Evolutionary conservation across 2,888 invertebrate genomes (phyloP).

Genomic region (Andrena chrysosceles): DNA sequence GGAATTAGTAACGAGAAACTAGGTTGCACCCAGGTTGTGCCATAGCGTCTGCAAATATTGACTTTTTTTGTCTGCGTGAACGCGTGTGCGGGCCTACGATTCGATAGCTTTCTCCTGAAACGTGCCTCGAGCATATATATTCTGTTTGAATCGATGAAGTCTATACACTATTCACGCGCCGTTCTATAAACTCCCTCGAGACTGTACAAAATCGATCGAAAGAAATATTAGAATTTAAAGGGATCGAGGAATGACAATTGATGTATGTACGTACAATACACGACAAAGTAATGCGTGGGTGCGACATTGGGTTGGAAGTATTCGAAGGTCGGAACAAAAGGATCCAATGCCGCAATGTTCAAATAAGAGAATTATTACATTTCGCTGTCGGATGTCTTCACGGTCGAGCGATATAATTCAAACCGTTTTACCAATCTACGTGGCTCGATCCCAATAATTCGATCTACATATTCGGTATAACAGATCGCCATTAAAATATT

Average conservation of each 20-base stretch:
- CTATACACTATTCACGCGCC: background rate
- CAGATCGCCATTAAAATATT: background rate
- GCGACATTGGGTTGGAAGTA: background rate
- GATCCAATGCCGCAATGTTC: slow-evolving; percentile 2
- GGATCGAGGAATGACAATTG: background rate
- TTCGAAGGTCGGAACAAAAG: slow-evolving; percentile 16
- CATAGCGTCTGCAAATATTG: slow-evolving; percentile 50
- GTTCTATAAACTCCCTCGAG: background rate
- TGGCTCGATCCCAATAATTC: slow-evolving; percentile 45
- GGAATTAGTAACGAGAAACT: slow-evolving; percentile 50
- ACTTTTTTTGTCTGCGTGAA: slow-evolving; percentile 31
- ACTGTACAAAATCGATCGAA: background rate
- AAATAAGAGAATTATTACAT: slow-evolving; percentile 26
- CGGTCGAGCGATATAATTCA: slow-evolving; percentile 16
- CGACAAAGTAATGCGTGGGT: background rate
- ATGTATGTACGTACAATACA: background rate
- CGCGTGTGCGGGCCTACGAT: slow-evolving; percentile 21
- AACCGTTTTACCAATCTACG: slow-evolving; percentile 21
- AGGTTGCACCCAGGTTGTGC: slow-evolving; percentile 29
- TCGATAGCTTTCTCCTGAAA: slow-evolving; percentile 41
- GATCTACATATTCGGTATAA: background rate
- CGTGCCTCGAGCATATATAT: slow-evolving; percentile 14
- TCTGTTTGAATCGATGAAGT: slow-evolving; percentile 15
- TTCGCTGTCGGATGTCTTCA: slow-evolving; percentile 10
- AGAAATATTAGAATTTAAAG: background rate